Conservation (phyloP, 1,140 invertebrate genomes). For the Aradophagus sp. region DNA sequence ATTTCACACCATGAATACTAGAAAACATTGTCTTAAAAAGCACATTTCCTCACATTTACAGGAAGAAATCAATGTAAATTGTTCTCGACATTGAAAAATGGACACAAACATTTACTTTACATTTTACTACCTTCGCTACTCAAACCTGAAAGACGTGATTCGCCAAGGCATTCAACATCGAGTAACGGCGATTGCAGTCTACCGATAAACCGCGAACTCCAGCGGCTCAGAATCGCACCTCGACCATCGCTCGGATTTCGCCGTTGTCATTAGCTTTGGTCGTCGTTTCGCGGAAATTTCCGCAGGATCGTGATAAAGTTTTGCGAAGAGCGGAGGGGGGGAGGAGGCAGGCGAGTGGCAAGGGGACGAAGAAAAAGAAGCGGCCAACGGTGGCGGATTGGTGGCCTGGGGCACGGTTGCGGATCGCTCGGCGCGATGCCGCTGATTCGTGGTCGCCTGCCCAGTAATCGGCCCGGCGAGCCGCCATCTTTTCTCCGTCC, state of each 20-base stretch:
- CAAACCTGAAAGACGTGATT: no score
- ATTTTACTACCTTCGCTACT: no score
- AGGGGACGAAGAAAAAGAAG: slow-evolving; percentile 17
- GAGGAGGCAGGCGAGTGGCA: slow-evolving; percentile 27
- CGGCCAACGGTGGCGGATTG: slow-evolving; percentile 74
- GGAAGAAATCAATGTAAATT: no score
- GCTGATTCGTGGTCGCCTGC: slow-evolving; percentile 74
- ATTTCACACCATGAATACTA: no score
- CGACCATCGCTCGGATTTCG: slow-evolving; percentile 53
- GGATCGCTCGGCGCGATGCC: slow-evolving; percentile 73
- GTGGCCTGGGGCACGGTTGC: slow-evolving; percentile 73
- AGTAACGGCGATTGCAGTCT: no score
- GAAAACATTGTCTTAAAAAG: no score
- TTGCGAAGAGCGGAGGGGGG: slow-evolving; percentile 33
- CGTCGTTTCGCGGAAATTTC: slow-evolving; percentile 68
- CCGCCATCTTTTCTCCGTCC: slow-evolving; percentile 65
- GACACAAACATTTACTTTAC: no score
- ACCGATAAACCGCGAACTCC: no score
- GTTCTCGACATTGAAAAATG: no score
- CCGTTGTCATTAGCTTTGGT: slow-evolving; percentile 65
- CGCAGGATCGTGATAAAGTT: slow-evolving; percentile 59
- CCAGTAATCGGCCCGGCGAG: slow-evolving; percentile 72
- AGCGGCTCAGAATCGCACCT: no score
- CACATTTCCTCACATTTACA: no score
- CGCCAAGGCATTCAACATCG: no score